These are phyloP conservation scores for Steinernema carpocapsae DNA, from an alignment of 2,888 invertebrate genomes.

Conservation along the genomic window DNA sequence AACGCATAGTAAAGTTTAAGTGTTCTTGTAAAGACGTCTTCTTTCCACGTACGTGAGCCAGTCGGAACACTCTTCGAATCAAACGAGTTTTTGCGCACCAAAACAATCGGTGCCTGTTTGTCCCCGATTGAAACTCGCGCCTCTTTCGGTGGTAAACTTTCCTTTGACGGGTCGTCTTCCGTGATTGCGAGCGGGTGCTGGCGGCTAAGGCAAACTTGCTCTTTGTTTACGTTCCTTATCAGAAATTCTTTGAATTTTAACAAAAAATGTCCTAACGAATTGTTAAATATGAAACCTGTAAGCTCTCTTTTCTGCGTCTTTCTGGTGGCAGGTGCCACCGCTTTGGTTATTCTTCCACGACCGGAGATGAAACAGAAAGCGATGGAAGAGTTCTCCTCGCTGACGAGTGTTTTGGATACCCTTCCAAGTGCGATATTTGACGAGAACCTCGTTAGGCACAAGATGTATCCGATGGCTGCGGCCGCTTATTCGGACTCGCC, in stretches of 20 bases:
- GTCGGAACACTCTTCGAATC: neutral
- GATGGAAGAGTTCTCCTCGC: neutral
- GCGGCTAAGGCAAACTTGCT: neutral
- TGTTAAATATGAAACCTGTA: neutral
- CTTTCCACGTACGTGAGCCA: neutral
- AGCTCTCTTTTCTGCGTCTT: neutral
- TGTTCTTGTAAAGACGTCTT: no score
- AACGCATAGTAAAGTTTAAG: no score
- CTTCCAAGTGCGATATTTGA: constrained; percentile 1
- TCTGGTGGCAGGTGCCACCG: neutral
- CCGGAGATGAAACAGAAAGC: neutral
- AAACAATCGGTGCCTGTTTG: constrained; percentile 8
- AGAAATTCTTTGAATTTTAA: neutral
- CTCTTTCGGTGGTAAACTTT: neutral
- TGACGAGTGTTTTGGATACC: neutral
- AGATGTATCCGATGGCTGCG: constrained; percentile 52
- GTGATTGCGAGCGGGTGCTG: neutral
- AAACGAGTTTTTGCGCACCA: constrained; percentile 13
- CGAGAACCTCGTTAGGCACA: constrained; percentile 39
- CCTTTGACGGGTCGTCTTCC: neutral
- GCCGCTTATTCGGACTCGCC: constrained; percentile 57
- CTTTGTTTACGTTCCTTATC: neutral
- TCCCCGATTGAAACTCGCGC: neutral
- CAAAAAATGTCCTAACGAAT: neutral
- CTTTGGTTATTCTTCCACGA: neutral